Base-by-base conservation (phyloP, 2,888 invertebrate species). In the Eristalinus aeneus region DNA sequence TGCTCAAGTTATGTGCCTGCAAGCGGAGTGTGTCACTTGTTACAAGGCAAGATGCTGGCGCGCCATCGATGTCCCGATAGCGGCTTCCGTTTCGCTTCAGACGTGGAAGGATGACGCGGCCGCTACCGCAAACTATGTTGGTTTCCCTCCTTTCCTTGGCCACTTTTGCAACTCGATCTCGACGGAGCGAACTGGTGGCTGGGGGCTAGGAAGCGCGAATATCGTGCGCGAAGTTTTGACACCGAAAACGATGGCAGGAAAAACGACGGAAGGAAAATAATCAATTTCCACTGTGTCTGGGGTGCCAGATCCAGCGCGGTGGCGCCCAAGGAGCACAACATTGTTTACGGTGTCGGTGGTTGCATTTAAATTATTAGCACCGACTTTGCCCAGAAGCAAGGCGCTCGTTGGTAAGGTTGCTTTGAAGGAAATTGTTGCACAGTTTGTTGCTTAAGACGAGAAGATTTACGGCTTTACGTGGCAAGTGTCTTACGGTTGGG, bases 311-410 rank as follows among this genome's bases (percentile, higher is more conserved):
- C 16, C 16, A 64, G 54, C 36, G 20, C 23, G 34, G 69, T 46
- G 64, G 64, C 71, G 65, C 64, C 73, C 8, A n/a, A n/a, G 8
- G 16, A 4, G 63, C 60, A 64, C 65, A 71, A 86, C 82, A 78
- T 72, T 86, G 86, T 78, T 82, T 82, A 82, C 46, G 82, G 82
- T 82, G 81, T 86, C 86, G 67, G 82, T 81, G 81, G 74, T 74
- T 82, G 77, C 78, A 86, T 82, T 78, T 78, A 86, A 86, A 82
- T 86, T 86, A 81, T 82, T 82, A 65, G 56, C 16, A 11, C 73
- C 74, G 36, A 54, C 61, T 63, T 11, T 32, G 32, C n/a, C 31
- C 32, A n/a, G 9, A 6, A 3, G 61, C 16, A 67, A 16, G 65
- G 16, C n/a, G 20, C 32, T 6, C 67, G 71, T 31, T 76, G 60